Base-by-base conservation (phyloP, 2,113 vertebrate genomes). In the Ctenodactylus gundi region DNA sequence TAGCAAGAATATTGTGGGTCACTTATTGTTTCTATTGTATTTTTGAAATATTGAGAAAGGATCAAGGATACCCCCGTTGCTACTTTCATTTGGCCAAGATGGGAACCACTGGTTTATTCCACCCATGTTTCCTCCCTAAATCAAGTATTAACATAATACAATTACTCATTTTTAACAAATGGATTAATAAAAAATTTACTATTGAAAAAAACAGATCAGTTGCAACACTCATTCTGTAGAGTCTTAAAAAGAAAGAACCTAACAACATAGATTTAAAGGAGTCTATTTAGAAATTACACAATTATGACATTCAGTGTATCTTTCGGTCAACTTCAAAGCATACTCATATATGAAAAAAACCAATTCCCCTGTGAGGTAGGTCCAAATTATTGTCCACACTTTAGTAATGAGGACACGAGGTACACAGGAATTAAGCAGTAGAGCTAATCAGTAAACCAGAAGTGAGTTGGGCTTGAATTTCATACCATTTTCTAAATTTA, bases 331-430 rank as follows among this genome's bases (percentile, higher is more conserved):
- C 80, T 84, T 91, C 85, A 95, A 94, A 95, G 44, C 76, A 91
- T 65, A 95, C 51, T 76, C 84, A 93, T 68, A 95, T 58, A 89
- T 93, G 80, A 93, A 96, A 93, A 91, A 92, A 73, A 96, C 70
- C 96, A 94, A 96, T 96, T 97, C 94, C 96, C 70, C 95, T 93
- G 95, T 95, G 97, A 97, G 96, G 96, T 97, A 97, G 96, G 94
- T 87, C 93, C 95, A 91, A 58, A 94, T 93, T 96, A 95, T 93
- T 95, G 89, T 96, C 96, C 94, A 75, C 94, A 96, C 95, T 94
- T 97, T 88, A 90, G 94, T 60, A 94, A 96, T 93, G 96, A 96
- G 91, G 94, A 97, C 96, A 96, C 73, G 86, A 96, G 93, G 94
- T 97, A 95, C 96, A 97, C 91, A 97, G 91, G 96, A 96, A 97